Conservation (phyloP, 2,797 vertebrate species). For the Megalops cyprinoides region DNA sequence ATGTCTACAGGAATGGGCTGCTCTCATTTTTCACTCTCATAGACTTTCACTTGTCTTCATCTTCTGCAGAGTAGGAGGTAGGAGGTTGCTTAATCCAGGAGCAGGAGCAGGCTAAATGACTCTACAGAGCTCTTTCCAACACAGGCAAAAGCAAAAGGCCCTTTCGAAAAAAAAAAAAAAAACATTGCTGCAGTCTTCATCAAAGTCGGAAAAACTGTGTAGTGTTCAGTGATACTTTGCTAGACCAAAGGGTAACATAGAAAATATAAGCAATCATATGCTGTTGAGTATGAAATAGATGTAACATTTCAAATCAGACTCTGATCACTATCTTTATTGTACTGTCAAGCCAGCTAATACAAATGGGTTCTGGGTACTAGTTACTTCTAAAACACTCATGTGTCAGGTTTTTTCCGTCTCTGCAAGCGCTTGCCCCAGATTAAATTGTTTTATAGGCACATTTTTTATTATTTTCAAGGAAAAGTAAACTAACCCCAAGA, state of each 20-base stretch:
- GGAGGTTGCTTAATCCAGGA: not conserved
- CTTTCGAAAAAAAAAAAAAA: not conserved
- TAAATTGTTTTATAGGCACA: not conserved
- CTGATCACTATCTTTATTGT: too few relatives aligned
- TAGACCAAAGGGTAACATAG: too few relatives aligned
- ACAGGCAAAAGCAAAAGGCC: slow-evolving; percentile 6
- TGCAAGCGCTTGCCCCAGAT: not conserved
- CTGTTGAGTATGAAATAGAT: too few relatives aligned
- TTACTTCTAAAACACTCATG: not conserved
- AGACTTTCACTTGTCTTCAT: slow-evolving; percentile 11
- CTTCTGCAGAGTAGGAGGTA: not conserved
- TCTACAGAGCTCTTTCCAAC: not conserved
- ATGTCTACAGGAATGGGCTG: not conserved
- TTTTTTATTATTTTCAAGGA: not conserved
- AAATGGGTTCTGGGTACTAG: not conserved
- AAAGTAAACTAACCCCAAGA: not conserved
- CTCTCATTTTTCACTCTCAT: slow-evolving; percentile 8
- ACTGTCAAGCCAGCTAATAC: too few relatives aligned
- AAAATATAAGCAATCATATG: too few relatives aligned
- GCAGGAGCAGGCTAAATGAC: not conserved
- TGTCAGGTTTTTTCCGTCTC: not conserved
- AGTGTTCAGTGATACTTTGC: too few relatives aligned
- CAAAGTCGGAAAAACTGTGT: too few relatives aligned
- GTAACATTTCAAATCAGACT: too few relatives aligned
- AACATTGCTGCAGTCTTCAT: too few relatives aligned